Conservation (phyloP, 2,888 invertebrate species). For the Schizaphis graminum region DNA sequence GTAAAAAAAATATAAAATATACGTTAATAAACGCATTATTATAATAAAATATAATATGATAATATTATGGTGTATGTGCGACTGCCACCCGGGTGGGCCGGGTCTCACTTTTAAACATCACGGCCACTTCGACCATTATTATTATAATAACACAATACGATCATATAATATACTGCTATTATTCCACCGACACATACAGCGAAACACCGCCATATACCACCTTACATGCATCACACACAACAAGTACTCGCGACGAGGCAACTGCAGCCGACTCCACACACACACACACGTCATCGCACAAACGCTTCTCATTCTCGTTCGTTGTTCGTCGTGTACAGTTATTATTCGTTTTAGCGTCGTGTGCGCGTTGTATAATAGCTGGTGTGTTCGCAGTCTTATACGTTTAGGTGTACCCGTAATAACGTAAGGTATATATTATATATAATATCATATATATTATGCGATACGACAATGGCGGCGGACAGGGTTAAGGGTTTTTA, state of each 20-base stretch:
- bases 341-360: too few relatives aligned
- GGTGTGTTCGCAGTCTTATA: not conserved
- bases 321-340: too few relatives aligned
- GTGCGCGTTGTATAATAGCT: not conserved
- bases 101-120: not conserved
- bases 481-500: constrained; percentile 21
- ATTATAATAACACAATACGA: not conserved
- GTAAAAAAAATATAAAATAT: not conserved
- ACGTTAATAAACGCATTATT: not conserved
- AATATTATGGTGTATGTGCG: not conserved
- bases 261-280: not conserved
- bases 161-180: not conserved
- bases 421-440: not conserved
- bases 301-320: too few relatives aligned
- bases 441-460: not conserved
- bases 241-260: not conserved
- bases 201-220: not conserved
- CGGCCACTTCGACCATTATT: not conserved
- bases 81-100: not conserved
- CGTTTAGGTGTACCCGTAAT: not conserved
- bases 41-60: constrained; percentile 2
- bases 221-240: too few relatives aligned
- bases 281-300: not conserved
- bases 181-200: not conserved
- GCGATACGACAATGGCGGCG: not conserved